These are phyloP conservation scores for Siniperca knerii DNA, from an alignment of 2,113 vertebrate species.

Conservation along the genomic window DNA sequence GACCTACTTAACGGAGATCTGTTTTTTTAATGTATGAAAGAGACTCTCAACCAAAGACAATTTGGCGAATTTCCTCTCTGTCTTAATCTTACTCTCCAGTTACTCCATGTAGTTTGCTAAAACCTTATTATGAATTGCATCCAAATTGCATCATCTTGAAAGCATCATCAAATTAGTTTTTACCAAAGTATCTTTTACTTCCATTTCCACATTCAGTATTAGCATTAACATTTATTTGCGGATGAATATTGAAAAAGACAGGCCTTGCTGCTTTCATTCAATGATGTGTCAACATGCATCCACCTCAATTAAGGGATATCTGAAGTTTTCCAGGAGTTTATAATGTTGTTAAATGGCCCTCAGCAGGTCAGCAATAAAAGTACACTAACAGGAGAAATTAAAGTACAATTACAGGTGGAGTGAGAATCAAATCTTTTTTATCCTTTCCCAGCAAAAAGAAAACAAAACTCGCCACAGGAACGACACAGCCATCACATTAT, in stretches of 20 bases:
- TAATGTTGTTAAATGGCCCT: neutral
- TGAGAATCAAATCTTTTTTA: neutral
- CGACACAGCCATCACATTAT: neutral
- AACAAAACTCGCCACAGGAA: neutral
- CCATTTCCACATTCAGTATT: constrained; percentile 11
- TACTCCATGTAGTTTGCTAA: constrained; percentile 23
- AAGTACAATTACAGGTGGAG: neutral
- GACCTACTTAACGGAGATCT: constrained; percentile 1
- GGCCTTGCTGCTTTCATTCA: constrained; percentile 20
- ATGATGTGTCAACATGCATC: constrained; percentile 7
- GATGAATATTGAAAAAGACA: constrained; percentile 33
- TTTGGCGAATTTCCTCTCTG: constrained; percentile 39
- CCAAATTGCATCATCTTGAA: constrained; percentile 70
- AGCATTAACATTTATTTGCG: constrained; percentile 14
- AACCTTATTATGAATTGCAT: constrained; percentile 53
- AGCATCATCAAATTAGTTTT: constrained; percentile 59
- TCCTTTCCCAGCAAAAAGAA: neutral
- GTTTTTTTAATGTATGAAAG: constrained; percentile 30
- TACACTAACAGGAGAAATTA: constrained; percentile 8
- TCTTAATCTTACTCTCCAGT: constrained; percentile 21
- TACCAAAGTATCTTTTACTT: constrained; percentile 25
- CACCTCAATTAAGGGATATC: constrained; percentile 14
- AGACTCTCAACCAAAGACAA: constrained; percentile 16
- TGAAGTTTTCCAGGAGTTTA: constrained; percentile 21
- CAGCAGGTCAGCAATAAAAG: neutral